Evolutionary conservation across 37 sponge, comb jelly and placozoan genomes (phyloP).

Genomic region (Hormiphora californensis): DNA sequence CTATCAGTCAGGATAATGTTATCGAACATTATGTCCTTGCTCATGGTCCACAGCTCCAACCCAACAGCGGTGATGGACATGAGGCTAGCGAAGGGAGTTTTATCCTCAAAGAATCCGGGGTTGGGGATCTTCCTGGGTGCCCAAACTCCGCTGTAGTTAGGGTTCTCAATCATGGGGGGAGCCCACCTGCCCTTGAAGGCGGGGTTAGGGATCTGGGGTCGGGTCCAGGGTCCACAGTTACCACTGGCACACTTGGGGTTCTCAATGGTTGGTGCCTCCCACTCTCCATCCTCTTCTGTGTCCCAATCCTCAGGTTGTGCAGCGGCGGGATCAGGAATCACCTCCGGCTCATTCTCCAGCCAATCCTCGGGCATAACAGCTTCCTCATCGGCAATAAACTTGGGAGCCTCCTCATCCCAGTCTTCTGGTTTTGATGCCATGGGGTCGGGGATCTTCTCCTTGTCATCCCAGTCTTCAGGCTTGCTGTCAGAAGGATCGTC

Average conservation of each 20-base stretch:
- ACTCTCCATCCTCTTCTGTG: slow-evolving; percentile 97
- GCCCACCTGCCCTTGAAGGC: slow-evolving; percentile 96
- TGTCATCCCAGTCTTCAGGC: slow-evolving; percentile 96
- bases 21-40: slow-evolving; percentile 78
- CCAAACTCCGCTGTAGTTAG: slow-evolving; percentile 92
- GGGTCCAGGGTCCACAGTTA: slow-evolving; percentile 94
- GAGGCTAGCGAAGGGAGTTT: slow-evolving; percentile 66
- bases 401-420: slow-evolving; percentile 98
- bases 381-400: slow-evolving; percentile 82
- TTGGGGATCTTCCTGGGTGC: slow-evolving; percentile 77
- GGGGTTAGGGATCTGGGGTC: slow-evolving; percentile 83
- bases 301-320: slow-evolving; percentile 93
- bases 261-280: slow-evolving; percentile 89
- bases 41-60: slow-evolving; percentile 94
- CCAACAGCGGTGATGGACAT: slow-evolving; percentile 78
- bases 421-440: slow-evolving; percentile 89
- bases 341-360: slow-evolving; percentile 86
- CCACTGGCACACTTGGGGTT: slow-evolving; percentile 91
- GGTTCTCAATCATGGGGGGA: slow-evolving; percentile 89
- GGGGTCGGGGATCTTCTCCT: slow-evolving; percentile 91
- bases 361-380: slow-evolving; percentile 88
- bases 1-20: slow-evolving; percentile 82
- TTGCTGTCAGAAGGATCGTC: slow-evolving; percentile 90
- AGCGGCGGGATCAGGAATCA: slow-evolving; percentile 90
- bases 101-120: slow-evolving; percentile 84